Conservation (phyloP, 2,888 invertebrate species). For the Temnothorax rugatulus region DNA sequence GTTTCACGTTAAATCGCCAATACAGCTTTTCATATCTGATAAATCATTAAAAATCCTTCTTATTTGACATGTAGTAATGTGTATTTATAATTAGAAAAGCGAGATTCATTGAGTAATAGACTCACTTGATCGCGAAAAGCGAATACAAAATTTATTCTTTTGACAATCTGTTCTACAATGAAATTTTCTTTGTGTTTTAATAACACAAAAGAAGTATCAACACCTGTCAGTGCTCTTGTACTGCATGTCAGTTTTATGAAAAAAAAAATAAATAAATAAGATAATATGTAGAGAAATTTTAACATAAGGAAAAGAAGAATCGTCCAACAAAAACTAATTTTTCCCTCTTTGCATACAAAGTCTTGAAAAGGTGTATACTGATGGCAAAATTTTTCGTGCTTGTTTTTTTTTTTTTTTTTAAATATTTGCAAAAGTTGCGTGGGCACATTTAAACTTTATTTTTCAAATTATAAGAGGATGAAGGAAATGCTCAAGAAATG, state of each 20-base stretch:
- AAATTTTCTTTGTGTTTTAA: constrained; percentile 30
- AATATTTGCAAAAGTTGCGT: not conserved
- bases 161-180: constrained; percentile 69
- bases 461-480: not conserved
- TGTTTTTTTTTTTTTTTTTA: not conserved
- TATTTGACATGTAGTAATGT: constrained; percentile 35
- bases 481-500: not conserved
- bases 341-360: constrained; percentile 24
- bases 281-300: constrained; percentile 46
- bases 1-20: constrained; percentile 41
- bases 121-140: constrained; percentile 30
- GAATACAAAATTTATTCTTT: constrained; percentile 58
- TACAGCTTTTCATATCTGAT: constrained; percentile 43
- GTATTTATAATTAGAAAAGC: constrained; percentile 47
- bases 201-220: constrained; percentile 25
- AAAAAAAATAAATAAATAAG: not conserved
- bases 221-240: constrained; percentile 42
- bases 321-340: constrained; percentile 59
- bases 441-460: not conserved
- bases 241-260: constrained; percentile 22
- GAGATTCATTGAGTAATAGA: constrained; percentile 55
- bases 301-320: constrained; percentile 42
- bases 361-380: constrained; percentile 29
- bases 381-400: not conserved
- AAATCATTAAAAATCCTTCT: constrained; percentile 49